Conservation (phyloP, 2,888 invertebrate species). For the Phrixothrix hirtus region DNA sequence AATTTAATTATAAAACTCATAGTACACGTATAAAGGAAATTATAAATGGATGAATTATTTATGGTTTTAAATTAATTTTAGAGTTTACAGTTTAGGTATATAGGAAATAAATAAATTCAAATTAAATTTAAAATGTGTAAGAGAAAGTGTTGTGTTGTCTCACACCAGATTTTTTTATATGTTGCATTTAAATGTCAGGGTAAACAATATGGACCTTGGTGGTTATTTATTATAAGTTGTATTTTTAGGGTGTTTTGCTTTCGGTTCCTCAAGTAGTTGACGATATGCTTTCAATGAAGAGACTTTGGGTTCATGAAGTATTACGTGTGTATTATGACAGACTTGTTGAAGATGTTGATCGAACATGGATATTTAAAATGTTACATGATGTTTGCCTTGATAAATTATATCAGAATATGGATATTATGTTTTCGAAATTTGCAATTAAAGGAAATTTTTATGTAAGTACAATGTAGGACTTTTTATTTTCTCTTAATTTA, state of each 20-base stretch:
- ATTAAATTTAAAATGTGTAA: too few species aligned
- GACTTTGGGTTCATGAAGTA: slow-evolving; percentile 94
- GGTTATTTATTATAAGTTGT: too few species aligned
- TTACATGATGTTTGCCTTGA: slow-evolving; percentile 64
- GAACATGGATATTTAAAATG: slow-evolving; percentile 77
- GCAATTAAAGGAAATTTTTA: slow-evolving; percentile 46
- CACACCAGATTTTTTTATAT: too few species aligned
- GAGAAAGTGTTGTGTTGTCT: too few species aligned
- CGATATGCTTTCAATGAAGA: slow-evolving; percentile 81
- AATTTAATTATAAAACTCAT: too few species aligned
- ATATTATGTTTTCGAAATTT: slow-evolving; percentile 71
- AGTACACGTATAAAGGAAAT: too few species aligned
- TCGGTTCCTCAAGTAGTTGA: slow-evolving; percentile 93
- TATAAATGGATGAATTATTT: too few species aligned
- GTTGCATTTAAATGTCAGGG: too few species aligned
- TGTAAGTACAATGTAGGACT: slow-evolving; percentile 34
- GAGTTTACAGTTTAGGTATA: too few species aligned
- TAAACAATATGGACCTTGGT: too few species aligned
- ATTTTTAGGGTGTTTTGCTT: slow-evolving; percentile 77
- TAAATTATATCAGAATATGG: slow-evolving; percentile 69
- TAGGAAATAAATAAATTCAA: too few species aligned
- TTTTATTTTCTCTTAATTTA: background rate
- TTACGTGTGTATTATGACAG: slow-evolving; percentile 92
- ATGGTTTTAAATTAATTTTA: too few species aligned
- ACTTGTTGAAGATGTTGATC: slow-evolving; percentile 80